Evolutionary conservation across 2,797 vertebrate genomes (phyloP), one percentile per base, ranked within the genome.

Genomic region (Hylomyscus alleni): DNA sequence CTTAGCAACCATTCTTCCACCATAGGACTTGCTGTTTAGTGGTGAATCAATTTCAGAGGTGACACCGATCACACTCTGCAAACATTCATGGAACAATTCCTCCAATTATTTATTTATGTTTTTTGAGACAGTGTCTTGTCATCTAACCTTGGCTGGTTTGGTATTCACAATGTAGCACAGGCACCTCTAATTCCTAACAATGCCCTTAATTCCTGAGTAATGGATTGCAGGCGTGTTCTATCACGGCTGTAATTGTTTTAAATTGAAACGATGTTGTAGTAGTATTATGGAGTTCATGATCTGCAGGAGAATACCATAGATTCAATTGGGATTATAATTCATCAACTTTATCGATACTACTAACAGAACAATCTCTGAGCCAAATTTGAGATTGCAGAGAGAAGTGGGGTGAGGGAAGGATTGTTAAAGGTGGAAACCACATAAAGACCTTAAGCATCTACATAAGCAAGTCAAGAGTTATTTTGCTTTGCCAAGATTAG

Each of bases 11-110:
- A 89, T 62, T 80, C 62, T 15, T 65, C 72, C 13, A 90, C 44
- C n/a, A 37, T 13, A 40, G 88, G 44, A 69, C 40, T 75, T 90
- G 85, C 60, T 50, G 67, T 69, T 62, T 90, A 78, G 67, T 34
- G 24, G 54, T 91, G n/a, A 96, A 93, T 69, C 88, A 86, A 82
- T 54, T 11, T 60, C n/a, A 83, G 54, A 90, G 60, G 58, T 58
- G 47, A 34, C 7, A 78, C 34, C 81, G 26, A 92, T 34, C 47
- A 31, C 81, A 88, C 13, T 90, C 90, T 92, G 72, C 67, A 65
- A 89, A 75, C 22, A 78, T 75, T 91, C n/a, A 75, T 67, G 52
- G 94, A 95, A 91, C 94, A 90, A 85, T 78, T 52, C 19, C 56
- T 80, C 89, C 34, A 73, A 54, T 50, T 50, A 44, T 22, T 52